Conservation (phyloP, 1,140 invertebrate species). For the Apis laboriosa region DNA sequence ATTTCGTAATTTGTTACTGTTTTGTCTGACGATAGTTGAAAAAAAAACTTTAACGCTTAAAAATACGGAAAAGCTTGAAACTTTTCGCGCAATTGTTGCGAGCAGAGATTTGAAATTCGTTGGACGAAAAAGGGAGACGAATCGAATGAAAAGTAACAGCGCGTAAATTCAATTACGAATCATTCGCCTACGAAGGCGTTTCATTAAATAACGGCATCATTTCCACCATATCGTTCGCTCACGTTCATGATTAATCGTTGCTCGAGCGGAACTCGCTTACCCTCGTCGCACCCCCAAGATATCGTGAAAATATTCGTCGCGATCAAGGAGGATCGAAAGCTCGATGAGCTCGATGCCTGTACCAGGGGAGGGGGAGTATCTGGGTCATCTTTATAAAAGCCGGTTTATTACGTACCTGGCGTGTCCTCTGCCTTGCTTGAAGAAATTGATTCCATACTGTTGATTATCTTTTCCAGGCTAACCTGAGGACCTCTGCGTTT, state of each 20-base stretch:
- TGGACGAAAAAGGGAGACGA: not conserved
- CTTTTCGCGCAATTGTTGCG: too few species aligned
- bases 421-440: not conserved
- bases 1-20: too few species aligned
- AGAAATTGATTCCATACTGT: constrained; percentile 24
- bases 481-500: constrained; percentile 4
- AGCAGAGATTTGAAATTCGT: not conserved
- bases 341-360: not conserved
- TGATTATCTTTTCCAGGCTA: constrained; percentile 16
- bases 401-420: constrained; percentile 27
- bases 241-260: constrained; percentile 17
- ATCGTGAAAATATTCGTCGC: not conserved
- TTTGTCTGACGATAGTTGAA: too few species aligned
- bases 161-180: not conserved
- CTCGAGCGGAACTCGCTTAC: not conserved
- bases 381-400: constrained; percentile 40
- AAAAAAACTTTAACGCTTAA: too few species aligned
- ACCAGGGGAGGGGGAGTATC: constrained; percentile 9
- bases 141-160: not conserved
- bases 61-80: too few species aligned
- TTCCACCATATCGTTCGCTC: not conserved
- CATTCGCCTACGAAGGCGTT: not conserved
- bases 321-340: not conserved
- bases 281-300: too few species aligned
- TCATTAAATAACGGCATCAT: not conserved